Evolutionary conservation across 1,140 invertebrate species (phyloP), one percentile per base, ranked within the genome.

Genomic region (Drosophila mojavensis): DNA sequence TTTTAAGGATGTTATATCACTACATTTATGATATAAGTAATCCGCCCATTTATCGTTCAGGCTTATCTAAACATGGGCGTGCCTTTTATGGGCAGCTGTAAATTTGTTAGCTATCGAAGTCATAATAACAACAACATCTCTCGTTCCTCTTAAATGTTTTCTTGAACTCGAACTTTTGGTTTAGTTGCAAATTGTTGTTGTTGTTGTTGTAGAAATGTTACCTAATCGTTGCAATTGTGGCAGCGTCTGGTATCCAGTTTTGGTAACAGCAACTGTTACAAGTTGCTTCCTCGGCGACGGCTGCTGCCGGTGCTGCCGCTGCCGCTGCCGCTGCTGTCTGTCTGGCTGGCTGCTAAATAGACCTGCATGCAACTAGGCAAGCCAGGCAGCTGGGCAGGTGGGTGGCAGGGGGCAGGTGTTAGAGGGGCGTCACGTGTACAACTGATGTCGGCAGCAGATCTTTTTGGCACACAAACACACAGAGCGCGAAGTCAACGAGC

Each of bases 131-230:
- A 64, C 55, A 28, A 9, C 13, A 39, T n/a, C 54, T 26, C 39
- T 15, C 39, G 39, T 43, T 9, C 61, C 61, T 55, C 72, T 59
- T 47, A 78, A 74, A 75, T 78, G 67, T 89, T 84, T 60, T 71
- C 84, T 81, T 90, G 84, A 89, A 89, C 84, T 89, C 84, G 84
- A 89, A 89, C 84, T 89, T 90, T 89, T 89, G 43, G 30, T n/a
- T 10, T 17, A 20, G 26, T 45, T 64, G 45, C 11, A 13, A 15
- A 24, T 33, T 36, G 51, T 43, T 59, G 58, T 30, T 30, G 4
- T 48, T 39, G 74, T 50, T 65, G 62, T 56, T 62, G 28, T 30
- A 4, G 43, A 9, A n/a, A 6, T 45, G 82, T 88, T 88, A 88
- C 79, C 83, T 88, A 88, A 88, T 89, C 77, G 28, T n/a, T 64